Evolutionary conservation across 1,140 invertebrate species (phyloP).

Genomic region (Papilio polytes): DNA sequence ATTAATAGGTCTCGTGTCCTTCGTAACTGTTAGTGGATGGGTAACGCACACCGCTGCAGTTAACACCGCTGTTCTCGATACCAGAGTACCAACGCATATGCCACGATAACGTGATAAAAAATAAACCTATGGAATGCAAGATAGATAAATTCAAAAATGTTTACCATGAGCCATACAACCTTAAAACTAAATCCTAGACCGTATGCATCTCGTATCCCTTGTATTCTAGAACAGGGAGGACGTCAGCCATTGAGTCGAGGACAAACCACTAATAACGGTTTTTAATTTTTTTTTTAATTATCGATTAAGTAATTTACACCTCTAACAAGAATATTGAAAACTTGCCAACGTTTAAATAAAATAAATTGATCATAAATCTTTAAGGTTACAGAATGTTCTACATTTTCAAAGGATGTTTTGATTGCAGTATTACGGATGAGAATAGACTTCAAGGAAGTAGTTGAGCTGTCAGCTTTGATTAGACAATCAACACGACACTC

Average conservation of each 20-base stretch:
- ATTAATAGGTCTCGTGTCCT: constrained; percentile 64
- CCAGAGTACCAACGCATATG: constrained; percentile 67
- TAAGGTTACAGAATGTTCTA: background rate
- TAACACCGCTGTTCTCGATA: constrained; percentile 60
- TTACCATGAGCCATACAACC: background rate
- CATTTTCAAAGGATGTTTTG: constrained; percentile 1
- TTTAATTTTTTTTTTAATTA: background rate
- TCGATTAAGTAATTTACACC: background rate
- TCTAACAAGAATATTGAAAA: background rate
- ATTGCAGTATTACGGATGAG: background rate
- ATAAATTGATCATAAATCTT: background rate
- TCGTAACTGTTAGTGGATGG: constrained; percentile 42
- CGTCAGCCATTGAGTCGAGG: too few relatives aligned
- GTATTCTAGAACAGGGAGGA: background rate
- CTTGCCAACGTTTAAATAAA: background rate
- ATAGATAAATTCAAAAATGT: background rate
- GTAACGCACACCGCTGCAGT: constrained; percentile 68
- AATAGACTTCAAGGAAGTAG: background rate
- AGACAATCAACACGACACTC: background rate
- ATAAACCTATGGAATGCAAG: constrained; percentile 61
- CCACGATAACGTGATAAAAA: constrained; percentile 67
- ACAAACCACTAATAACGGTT: too few relatives aligned
- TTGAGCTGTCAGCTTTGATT: background rate
- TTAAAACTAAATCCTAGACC: background rate
- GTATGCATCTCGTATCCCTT: background rate